Evolutionary conservation across 2,888 invertebrate genomes (phyloP), one percentile per base, ranked within the genome.

Genomic region (Stenichneumon culpator): DNA sequence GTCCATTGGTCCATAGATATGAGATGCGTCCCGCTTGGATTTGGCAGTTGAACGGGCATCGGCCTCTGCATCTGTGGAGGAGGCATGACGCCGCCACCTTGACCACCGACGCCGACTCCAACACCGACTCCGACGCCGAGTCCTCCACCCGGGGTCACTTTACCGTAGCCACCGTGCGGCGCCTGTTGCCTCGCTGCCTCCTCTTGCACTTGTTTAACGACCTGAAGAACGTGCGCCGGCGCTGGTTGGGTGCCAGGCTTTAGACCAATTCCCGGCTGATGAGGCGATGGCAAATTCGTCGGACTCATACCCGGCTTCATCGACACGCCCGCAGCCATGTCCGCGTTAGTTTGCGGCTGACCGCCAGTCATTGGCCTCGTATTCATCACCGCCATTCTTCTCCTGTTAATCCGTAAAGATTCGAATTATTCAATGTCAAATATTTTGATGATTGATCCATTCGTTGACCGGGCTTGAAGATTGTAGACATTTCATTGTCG

Each of bases 101-200:
- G 94, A 75, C 94, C 94, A 14, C 94, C 94, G 68, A 94, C 94
- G 4, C 93, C 94, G 4, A 93, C 95, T 89, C 94, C 95, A 0
- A 92, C 92, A 0, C 92, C 92, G 19, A 93, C 93, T 25, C 92
- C 91, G 5, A 90, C 91, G 1, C 92, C 92, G 57, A 86, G 90
- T 67, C 90, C 90, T 87, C 87, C 92, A 79, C 94, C 93, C 52
- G 97, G 97, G 78, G 95, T 95, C 7, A 96, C 96, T 94, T 98
- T 98, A 87, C 97, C 98, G 91, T 97, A 98, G 73, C 95, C 95
- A 11, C 95, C 95, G 90, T 97, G 97, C 50, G 97, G 97, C 68
- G 96, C 97, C 93, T 97, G 98, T 92, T 98, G 98, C 65, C 98
- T 95, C 9, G 98, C 98, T 73, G 98, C 98, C 93, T 98, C 98